These are phyloP conservation scores for Hemichromis elongatus DNA, from an alignment of 2,113 vertebrate genomes.

Conservation along the genomic window DNA sequence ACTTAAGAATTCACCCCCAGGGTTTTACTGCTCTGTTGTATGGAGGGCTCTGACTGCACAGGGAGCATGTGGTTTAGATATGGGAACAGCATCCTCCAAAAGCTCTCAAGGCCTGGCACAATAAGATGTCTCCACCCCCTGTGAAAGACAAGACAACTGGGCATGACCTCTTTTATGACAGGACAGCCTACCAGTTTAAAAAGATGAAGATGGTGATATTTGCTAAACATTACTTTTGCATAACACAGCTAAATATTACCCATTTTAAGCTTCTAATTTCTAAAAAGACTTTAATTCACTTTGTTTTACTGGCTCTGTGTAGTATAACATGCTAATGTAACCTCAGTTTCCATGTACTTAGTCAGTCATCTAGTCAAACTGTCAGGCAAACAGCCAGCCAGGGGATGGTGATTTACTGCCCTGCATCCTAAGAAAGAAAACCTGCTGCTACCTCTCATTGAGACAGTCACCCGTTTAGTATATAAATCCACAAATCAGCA, in stretches of 20 bases:
- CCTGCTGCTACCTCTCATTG: constrained; percentile 70
- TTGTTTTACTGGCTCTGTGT: not conserved
- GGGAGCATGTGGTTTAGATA: constrained; percentile 75
- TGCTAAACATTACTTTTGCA: not conserved
- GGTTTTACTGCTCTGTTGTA: constrained; percentile 77
- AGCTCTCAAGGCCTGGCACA: constrained; percentile 67
- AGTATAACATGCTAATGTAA: constrained; percentile 34
- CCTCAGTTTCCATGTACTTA: constrained; percentile 36
- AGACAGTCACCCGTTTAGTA: constrained; percentile 13
- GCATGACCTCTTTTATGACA: constrained; percentile 55
- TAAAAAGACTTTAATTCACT: constrained; percentile 16
- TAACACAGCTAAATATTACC: not conserved
- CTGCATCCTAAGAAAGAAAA: constrained; percentile 49
- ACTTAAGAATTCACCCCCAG: constrained; percentile 76
- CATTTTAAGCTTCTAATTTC: not conserved
- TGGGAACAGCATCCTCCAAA: constrained; percentile 68
- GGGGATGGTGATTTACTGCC: constrained; percentile 74
- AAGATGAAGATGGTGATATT: not conserved
- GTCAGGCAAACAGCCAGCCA: constrained; percentile 40
- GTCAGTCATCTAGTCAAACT: constrained; percentile 24
- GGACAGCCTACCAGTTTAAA: constrained; percentile 17
- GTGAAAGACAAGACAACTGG: constrained; percentile 57
- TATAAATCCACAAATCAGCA: constrained; percentile 63
- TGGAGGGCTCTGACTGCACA: constrained; percentile 72
- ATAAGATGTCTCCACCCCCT: constrained; percentile 64